phyloP scores from a whole-genome alignment of 1,140 invertebrate species.

The Leptestheria dahalacensis region DNA sequence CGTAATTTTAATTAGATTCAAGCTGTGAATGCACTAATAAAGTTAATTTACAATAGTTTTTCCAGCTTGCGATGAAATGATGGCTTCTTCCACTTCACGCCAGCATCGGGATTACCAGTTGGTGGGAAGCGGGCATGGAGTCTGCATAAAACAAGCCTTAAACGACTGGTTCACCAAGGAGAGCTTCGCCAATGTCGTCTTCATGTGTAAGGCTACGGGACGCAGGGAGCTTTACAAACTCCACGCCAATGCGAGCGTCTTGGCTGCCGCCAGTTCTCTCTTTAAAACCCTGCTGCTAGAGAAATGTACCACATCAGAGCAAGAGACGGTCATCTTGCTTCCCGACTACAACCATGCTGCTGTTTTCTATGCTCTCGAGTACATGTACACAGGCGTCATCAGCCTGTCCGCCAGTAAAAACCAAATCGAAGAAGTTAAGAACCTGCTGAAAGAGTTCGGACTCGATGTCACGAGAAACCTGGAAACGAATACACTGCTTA shows the following conservation, averaged over 20 bases:
- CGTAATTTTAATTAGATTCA: no score
- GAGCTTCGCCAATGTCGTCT: not conserved
- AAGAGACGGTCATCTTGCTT: not conserved
- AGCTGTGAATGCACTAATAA: no score
- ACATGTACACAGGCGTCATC: not conserved
- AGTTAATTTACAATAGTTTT: no score
- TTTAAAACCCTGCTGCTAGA: not conserved
- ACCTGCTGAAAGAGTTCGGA: not conserved
- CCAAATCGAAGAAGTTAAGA: not conserved
- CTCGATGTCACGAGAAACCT: not conserved
- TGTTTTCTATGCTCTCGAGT: not conserved
- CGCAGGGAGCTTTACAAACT: not conserved
- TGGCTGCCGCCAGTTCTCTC: not conserved
- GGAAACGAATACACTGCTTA: not conserved
- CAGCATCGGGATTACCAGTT: no score
- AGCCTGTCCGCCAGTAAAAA: not conserved
- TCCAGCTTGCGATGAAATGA: no score
- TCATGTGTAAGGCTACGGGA: not conserved
- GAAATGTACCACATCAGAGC: not conserved
- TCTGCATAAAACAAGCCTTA: not conserved
- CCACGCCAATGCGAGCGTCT: not conserved
- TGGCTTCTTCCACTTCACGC: no score
- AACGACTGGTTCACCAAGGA: not conserved
- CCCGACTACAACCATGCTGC: not conserved
- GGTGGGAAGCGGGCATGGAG: not conserved